A percentile compares a stretch with the other conserved stretches of the same genome.
Evolutionary conservation across 2,888 invertebrate genomes (phyloP).

Genomic region (Heliconius ethilla): DNA sequence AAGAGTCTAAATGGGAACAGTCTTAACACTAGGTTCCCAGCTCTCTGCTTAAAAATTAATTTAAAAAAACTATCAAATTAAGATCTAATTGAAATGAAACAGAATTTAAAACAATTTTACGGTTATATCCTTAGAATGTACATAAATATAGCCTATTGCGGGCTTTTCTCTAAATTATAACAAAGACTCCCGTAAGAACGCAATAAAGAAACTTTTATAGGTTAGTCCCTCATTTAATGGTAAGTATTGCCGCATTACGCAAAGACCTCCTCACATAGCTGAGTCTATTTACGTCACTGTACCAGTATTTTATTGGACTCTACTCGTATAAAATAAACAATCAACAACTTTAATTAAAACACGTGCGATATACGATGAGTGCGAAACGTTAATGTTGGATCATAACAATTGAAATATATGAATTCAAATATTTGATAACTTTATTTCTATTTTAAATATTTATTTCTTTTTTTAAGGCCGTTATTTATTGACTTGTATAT

Average conservation of each 20-base stretch:
- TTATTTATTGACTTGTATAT: too few relatives aligned
- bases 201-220: slow-evolving; percentile 19
- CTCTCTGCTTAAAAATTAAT: too few relatives aligned
- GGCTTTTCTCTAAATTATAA: slow-evolving; percentile 26
- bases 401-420: slow-evolving; percentile 20
- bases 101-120: not conserved
- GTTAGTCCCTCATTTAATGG: slow-evolving; percentile 22
- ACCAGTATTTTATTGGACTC: slow-evolving; percentile 14
- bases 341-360: slow-evolving; percentile 19
- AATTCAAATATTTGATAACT: slow-evolving; percentile 7
- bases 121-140: not conserved
- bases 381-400: slow-evolving; percentile 13
- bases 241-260: slow-evolving; percentile 18
- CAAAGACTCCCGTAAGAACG: slow-evolving; percentile 10
- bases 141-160: not conserved
- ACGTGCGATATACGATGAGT: slow-evolving; percentile 21
- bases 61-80: not conserved
- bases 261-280: slow-evolving; percentile 8
- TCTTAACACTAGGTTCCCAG: too few relatives aligned
- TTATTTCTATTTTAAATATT: not conserved
- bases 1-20: too few relatives aligned
- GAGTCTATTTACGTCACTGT: slow-evolving; percentile 13
- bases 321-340: slow-evolving; percentile 14
- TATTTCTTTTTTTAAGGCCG: not conserved
- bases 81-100: not conserved